Conservation (phyloP, 2,888 invertebrate species). For the Drosophila recens region DNA sequence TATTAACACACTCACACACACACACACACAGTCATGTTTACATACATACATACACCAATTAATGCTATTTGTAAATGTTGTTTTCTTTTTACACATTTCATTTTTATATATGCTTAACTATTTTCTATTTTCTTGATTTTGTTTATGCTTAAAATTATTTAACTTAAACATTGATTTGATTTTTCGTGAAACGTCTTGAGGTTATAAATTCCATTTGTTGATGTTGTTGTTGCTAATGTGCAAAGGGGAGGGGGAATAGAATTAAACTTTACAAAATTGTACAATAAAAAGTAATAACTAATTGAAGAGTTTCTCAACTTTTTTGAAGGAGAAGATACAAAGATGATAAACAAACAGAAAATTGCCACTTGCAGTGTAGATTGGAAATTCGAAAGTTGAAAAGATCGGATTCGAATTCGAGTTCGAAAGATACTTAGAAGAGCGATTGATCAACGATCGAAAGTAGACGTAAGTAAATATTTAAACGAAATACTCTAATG, state of each 20-base stretch:
- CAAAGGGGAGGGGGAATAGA: conserved; percentile 15
- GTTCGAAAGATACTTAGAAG: conserved; percentile 7
- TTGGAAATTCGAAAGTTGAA: conserved; percentile 40
- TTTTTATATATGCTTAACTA: conserved; percentile 48
- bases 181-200: conserved; percentile 64
- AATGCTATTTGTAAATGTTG: conserved; percentile 69
- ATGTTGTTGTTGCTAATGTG: conserved; percentile 14
- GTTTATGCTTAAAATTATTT: conserved; percentile 75
- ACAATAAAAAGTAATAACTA: conserved; percentile 10
- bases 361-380: conserved; percentile 64
- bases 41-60: conserved; percentile 46
- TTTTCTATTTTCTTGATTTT: conserved; percentile 27
- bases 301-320: not conserved
- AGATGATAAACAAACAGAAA: conserved; percentile 8
- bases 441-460: conserved; percentile 3
- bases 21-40: conserved; percentile 8
- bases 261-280: conserved; percentile 38
- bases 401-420: conserved; percentile 14
- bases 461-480: conserved; percentile 3
- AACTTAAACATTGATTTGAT: conserved; percentile 81
- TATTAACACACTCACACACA: conserved; percentile 18
- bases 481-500: conserved; percentile 74
- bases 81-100: conserved; percentile 43
- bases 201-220: conserved; percentile 54
- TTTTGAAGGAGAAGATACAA: not conserved